Conservation (phyloP, 2,113 vertebrate species). For the Ochotona princeps region DNA sequence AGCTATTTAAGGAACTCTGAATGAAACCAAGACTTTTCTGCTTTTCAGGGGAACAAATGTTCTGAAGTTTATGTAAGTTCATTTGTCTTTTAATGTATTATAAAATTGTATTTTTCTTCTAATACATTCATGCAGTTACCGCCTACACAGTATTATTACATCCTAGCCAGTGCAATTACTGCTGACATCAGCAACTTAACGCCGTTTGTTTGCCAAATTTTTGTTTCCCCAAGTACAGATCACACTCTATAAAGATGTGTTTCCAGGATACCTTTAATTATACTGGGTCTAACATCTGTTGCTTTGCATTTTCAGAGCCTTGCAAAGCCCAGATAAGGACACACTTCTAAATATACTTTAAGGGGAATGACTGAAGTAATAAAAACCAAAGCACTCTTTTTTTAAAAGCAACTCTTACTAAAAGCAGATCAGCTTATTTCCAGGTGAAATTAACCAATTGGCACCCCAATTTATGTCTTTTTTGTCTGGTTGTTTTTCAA, state of each 20-base stretch:
- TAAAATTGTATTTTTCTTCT: conserved; percentile 55
- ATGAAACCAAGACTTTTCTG: background rate
- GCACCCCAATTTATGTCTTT: background rate
- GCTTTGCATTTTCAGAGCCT: conserved; percentile 83
- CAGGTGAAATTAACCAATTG: conserved; percentile 52
- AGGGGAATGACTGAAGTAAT: conserved; percentile 70
- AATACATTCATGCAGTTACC: conserved; percentile 52
- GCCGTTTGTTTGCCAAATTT: conserved; percentile 83
- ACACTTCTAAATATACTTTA: conserved; percentile 64
- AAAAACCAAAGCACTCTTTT: conserved; percentile 77
- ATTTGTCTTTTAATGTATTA: conserved; percentile 50
- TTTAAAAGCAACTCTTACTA: conserved; percentile 41
- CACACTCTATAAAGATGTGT: conserved; percentile 85
- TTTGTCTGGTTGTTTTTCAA: conserved; percentile 41
- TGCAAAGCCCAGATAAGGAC: conserved; percentile 74
- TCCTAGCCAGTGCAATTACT: conserved; percentile 80
- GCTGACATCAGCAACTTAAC: conserved; percentile 84
- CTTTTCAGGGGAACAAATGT: background rate
- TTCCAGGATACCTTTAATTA: conserved; percentile 87
- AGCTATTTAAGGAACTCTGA: background rate
- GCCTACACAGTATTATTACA: conserved; percentile 77
- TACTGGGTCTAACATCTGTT: conserved; percentile 87
- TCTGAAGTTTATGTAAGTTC: background rate
- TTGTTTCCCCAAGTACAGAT: conserved; percentile 85
- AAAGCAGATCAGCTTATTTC: conserved; percentile 57